These are phyloP conservation scores for Exephanes ischioxanthus DNA, from an alignment of 2,888 invertebrate species.

Conservation along the genomic window DNA sequence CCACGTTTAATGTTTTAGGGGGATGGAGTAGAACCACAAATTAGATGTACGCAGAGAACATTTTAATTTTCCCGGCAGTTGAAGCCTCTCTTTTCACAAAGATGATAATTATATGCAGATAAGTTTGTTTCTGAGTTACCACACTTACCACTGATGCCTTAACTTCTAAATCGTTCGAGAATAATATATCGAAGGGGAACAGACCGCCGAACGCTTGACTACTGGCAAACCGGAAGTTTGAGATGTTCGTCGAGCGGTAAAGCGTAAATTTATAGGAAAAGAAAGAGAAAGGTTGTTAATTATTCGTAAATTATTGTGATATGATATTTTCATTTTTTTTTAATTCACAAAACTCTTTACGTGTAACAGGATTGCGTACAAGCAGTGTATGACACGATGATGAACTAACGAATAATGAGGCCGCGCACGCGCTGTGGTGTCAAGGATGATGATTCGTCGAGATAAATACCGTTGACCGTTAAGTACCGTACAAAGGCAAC, in stretches of 20 bases:
- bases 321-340: slow-evolving; percentile 43
- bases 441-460: neutral
- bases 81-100: too few species aligned
- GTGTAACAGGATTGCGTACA: slow-evolving; percentile 58
- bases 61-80: too few species aligned
- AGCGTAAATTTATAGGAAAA: neutral
- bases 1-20: too few species aligned
- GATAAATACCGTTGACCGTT: slow-evolving; percentile 15
- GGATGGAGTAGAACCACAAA: too few species aligned
- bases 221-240: too few species aligned
- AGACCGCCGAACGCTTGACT: too few species aligned
- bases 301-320: slow-evolving; percentile 1
- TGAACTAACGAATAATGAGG: slow-evolving; percentile 17
- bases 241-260: neutral
- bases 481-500: slow-evolving; percentile 45
- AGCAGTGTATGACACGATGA: slow-evolving; percentile 55
- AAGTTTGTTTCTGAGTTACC: too few species aligned
- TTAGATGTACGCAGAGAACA: too few species aligned
- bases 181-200: too few species aligned
- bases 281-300: neutral
- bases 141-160: too few species aligned
- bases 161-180: too few species aligned
- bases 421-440: neutral
- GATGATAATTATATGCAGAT: too few species aligned
- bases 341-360: slow-evolving; percentile 55